Percentiles rank a stretch among this genome's conserved stretches.
These are phyloP conservation scores for Psilopsiagon aymara DNA, from an alignment of 2,113 vertebrate genomes.

Conservation along the genomic window DNA sequence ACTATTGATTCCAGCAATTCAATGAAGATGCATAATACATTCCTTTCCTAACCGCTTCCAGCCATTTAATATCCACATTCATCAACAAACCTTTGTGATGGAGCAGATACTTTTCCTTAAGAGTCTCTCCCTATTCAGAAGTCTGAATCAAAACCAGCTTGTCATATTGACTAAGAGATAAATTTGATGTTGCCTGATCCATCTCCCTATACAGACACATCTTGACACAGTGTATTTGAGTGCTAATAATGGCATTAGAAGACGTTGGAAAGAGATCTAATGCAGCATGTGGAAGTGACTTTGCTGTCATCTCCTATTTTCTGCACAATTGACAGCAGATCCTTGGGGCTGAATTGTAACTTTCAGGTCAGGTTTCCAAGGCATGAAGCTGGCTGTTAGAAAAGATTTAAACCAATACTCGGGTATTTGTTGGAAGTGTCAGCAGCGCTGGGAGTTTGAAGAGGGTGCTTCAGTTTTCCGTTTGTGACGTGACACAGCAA, in stretches of 20 bases:
- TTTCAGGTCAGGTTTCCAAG: slow-evolving; percentile 84
- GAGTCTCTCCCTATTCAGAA: slow-evolving; percentile 27
- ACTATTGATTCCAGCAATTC: neutral
- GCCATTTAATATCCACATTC: neutral
- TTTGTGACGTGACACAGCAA: slow-evolving; percentile 73
- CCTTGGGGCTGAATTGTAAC: slow-evolving; percentile 81
- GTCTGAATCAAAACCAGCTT: slow-evolving; percentile 69
- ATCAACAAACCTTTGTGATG: slow-evolving; percentile 11
- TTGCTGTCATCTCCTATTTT: slow-evolving; percentile 86
- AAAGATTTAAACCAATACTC: slow-evolving; percentile 77
- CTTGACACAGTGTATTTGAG: slow-evolving; percentile 83
- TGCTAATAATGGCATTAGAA: slow-evolving; percentile 89
- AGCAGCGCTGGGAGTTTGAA: slow-evolving; percentile 74
- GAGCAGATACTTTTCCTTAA: slow-evolving; percentile 6
- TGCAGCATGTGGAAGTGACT: slow-evolving; percentile 83
- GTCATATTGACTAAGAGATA: slow-evolving; percentile 74
- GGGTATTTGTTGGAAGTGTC: slow-evolving; percentile 77
- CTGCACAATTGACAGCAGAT: slow-evolving; percentile 83
- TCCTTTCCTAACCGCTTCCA: neutral
- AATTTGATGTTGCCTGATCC: slow-evolving; percentile 72
- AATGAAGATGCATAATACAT: neutral
- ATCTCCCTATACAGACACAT: slow-evolving; percentile 74
- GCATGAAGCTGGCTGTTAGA: slow-evolving; percentile 79
- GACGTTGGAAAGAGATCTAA: slow-evolving; percentile 82
- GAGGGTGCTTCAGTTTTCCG: slow-evolving; percentile 73